Percentiles rank a stretch among this genome's conserved stretches.
These are phyloP conservation scores for Aethina tumida DNA, from an alignment of 1,140 invertebrate species.

Conservation along the genomic window DNA sequence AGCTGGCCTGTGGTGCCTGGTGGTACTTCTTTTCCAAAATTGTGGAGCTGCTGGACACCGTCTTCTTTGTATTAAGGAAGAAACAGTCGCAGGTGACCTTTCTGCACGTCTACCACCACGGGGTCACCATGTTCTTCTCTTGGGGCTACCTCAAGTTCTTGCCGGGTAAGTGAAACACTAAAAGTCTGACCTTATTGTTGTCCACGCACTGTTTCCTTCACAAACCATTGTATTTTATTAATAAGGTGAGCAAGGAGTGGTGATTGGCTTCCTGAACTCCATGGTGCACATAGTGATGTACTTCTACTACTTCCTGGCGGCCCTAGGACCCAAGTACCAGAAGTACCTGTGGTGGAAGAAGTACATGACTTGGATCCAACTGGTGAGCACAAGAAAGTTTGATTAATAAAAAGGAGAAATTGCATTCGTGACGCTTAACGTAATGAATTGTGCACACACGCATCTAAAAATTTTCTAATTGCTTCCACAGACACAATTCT, in stretches of 20 bases:
- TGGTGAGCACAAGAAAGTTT: conserved; percentile 41
- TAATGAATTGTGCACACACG: neutral
- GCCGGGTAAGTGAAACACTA: conserved; percentile 32
- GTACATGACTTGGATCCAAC: conserved; percentile 65
- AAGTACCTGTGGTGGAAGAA: conserved; percentile 76
- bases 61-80: conserved; percentile 76
- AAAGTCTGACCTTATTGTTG: too few relatives aligned
- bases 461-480: neutral
- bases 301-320: conserved; percentile 60
- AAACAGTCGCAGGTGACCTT: conserved; percentile 66
- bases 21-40: conserved; percentile 47
- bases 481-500: conserved; percentile 41
- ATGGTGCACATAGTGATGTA: conserved; percentile 71
- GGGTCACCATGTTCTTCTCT: conserved; percentile 47
- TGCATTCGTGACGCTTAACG: neutral
- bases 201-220: too few relatives aligned
- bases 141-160: conserved; percentile 49
- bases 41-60: conserved; percentile 55
- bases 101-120: conserved; percentile 61
- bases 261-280: conserved; percentile 56
- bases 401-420: neutral
- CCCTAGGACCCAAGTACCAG: conserved; percentile 55
- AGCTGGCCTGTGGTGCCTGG: conserved; percentile 39
- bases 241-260: conserved; percentile 45
- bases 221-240: conserved; percentile 12